phyloP scores from a whole-genome alignment of 2,888 invertebrate genomes.

The Nomada ferruginata region DNA sequence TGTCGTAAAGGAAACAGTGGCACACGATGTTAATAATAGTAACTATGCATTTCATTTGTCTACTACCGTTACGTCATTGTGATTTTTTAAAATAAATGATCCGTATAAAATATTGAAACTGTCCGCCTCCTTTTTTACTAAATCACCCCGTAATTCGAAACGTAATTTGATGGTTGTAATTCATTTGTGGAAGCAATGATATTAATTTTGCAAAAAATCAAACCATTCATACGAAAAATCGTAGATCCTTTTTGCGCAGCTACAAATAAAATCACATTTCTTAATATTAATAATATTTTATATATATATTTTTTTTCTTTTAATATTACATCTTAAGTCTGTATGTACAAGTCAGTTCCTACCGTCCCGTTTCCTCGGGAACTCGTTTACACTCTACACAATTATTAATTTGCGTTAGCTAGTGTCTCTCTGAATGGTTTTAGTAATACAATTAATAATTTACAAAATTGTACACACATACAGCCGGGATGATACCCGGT shows the following conservation, averaged over 20 bases:
- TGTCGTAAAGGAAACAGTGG: constrained; percentile 59
- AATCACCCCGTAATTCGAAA: no score
- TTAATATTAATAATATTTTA: constrained; percentile 72
- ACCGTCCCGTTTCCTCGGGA: constrained; percentile 55
- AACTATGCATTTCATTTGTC: constrained; percentile 71
- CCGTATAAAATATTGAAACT: constrained; percentile 21
- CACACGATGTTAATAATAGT: constrained; percentile 63
- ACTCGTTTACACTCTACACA: constrained; percentile 62
- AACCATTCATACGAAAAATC: no score
- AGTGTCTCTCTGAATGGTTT: constrained; percentile 57
- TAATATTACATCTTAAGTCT: constrained; percentile 79
- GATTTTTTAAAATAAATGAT: constrained; percentile 80
- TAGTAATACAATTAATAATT: constrained; percentile 77
- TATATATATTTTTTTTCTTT: constrained; percentile 70
- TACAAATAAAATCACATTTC: constrained; percentile 8
- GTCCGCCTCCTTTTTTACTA: no score
- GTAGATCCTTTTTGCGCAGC: neutral
- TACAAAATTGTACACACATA: constrained; percentile 81
- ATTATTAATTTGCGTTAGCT: constrained; percentile 71
- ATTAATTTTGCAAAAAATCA: no score
- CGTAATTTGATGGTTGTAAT: no score
- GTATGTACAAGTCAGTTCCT: constrained; percentile 81
- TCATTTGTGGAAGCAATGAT: no score
- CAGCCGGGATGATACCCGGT: constrained; percentile 56
- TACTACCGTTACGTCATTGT: constrained; percentile 76